Evolutionary conservation across 2,797 vertebrate genomes (phyloP).

Genomic region (Platalea minor): DNA sequence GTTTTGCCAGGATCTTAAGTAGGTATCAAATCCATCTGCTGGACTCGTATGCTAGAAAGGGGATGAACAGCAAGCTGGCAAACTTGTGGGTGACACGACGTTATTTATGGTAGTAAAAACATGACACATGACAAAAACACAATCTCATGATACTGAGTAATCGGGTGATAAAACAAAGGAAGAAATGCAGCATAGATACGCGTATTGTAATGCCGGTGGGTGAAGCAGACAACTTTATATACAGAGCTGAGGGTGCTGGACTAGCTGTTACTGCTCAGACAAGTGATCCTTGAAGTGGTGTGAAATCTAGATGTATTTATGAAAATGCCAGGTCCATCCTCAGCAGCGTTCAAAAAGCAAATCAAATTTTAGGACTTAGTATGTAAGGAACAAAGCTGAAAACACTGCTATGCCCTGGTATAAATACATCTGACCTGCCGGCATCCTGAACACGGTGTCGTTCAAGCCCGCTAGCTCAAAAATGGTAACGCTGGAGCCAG

Average conservation of each 20-base stretch:
- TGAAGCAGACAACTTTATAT: neutral
- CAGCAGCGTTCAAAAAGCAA: neutral
- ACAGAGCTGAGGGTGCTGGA: neutral
- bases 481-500: neutral
- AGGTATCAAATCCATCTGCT: neutral
- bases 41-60: neutral
- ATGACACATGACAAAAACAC: neutral
- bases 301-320: neutral
- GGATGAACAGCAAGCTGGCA: neutral
- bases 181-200: neutral
- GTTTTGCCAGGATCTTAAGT: neutral
- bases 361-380: neutral
- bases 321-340: slow-evolving; percentile 1
- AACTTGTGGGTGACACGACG: neutral
- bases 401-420: neutral
- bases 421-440: neutral
- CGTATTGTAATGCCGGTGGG: neutral
- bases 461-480: neutral
- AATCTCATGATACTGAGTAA: slow-evolving; percentile 44
- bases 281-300: neutral
- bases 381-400: neutral
- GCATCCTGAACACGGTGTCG: neutral
- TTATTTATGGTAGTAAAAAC: slow-evolving; percentile 37
- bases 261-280: neutral
- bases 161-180: neutral